phyloP scores from a whole-genome alignment of 2,113 vertebrate species.

The Eolophus roseicapilla region DNA sequence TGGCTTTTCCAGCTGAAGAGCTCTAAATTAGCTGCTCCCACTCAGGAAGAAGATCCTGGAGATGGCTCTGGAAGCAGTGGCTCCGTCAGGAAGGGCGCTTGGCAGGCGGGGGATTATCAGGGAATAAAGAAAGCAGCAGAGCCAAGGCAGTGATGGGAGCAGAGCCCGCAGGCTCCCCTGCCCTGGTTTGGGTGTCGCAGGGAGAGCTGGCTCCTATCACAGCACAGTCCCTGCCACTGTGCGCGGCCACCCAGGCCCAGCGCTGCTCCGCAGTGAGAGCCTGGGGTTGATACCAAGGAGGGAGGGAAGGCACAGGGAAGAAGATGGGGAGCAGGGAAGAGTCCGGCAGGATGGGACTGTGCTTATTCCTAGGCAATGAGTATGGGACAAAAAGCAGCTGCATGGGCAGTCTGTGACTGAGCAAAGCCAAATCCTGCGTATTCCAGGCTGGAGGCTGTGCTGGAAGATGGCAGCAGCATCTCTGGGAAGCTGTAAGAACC shows the following conservation, averaged over 20 bases:
- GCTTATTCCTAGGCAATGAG: not conserved
- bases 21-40: not conserved
- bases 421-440: not conserved
- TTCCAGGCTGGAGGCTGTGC: not conserved
- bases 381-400: not conserved
- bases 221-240: accelerated
- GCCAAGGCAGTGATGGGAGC: not conserved
- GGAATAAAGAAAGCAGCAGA: not conserved
- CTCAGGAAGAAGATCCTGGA: not conserved
- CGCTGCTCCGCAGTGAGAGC: accelerated
- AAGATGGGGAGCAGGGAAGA: not conserved
- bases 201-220: not conserved
- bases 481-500: not conserved
- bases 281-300: not conserved
- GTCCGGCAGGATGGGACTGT: accelerated
- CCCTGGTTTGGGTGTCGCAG: accelerated
- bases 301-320: not conserved
- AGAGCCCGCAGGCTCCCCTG: not conserved
- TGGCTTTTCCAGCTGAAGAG: not conserved
- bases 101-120: not conserved
- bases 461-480: not conserved
- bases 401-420: not conserved
- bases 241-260: accelerated
- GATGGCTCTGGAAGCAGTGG: not conserved
- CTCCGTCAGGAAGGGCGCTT: not conserved